Percentiles rank a stretch among this genome's conserved stretches.
Evolutionary conservation across 1,140 invertebrate genomes (phyloP).

Genomic region (Euwallacea fornicatus): DNA sequence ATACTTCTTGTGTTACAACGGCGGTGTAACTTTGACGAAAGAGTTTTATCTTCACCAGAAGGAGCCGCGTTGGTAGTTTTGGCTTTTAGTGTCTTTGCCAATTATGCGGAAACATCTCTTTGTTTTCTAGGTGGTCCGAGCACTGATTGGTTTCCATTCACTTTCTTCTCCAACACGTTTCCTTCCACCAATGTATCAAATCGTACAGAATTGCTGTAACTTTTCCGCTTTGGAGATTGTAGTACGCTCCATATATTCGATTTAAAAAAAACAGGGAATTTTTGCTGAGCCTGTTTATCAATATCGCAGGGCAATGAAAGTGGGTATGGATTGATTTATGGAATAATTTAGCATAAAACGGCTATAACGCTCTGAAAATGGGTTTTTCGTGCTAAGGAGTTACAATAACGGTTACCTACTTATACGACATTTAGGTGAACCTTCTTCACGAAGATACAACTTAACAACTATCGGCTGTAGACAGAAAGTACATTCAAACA

Average conservation of each 20-base stretch:
- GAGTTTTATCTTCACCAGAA: slow-evolving; percentile 24
- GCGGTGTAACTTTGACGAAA: slow-evolving; percentile 13
- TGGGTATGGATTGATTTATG: slow-evolving; percentile 4
- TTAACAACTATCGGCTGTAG: no score
- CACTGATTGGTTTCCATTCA: not conserved
- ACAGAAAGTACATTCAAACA: no score
- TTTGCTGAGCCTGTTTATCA: no score
- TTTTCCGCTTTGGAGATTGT: no score
- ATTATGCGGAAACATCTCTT: not conserved
- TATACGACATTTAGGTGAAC: not conserved
- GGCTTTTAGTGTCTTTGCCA: slow-evolving; percentile 16
- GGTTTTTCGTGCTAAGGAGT: not conserved
- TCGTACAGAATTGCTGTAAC: no score
- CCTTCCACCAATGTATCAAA: no score
- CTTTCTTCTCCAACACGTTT: no score
- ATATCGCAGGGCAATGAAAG: not conserved
- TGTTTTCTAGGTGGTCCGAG: slow-evolving; percentile 11
- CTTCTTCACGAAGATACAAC: not conserved
- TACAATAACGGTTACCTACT: not conserved
- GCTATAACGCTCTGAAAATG: slow-evolving; percentile 9
- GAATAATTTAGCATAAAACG: not conserved
- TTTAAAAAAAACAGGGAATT: no score
- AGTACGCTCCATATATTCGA: no score
- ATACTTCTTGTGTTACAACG: slow-evolving; percentile 12
- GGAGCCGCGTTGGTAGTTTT: slow-evolving; percentile 11